Conservation (phyloP, 2,113 vertebrate genomes). For the Alces alces region DNA sequence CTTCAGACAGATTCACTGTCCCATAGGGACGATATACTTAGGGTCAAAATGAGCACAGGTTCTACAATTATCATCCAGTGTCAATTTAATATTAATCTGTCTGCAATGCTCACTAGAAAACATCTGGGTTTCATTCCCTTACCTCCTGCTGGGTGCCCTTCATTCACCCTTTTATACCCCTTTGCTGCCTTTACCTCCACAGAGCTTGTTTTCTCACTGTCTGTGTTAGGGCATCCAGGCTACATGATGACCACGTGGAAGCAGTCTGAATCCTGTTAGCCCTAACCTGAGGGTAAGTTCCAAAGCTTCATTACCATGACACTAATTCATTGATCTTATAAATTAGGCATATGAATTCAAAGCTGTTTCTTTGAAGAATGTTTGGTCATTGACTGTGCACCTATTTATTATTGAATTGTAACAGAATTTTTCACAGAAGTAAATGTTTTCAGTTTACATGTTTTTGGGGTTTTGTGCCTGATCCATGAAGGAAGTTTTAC, state of each 20-base stretch:
- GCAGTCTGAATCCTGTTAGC: not conserved
- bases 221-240: not conserved
- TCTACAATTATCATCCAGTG: not conserved
- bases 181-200: not conserved
- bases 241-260: not conserved
- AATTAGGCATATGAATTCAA: not conserved
- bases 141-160: not conserved
- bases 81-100: constrained; percentile 18
- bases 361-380: not conserved
- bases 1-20: constrained; percentile 1
- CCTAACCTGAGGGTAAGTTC: not conserved
- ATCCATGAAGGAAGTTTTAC: constrained; percentile 12
- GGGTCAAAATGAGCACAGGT: constrained; percentile 39
- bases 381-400: not conserved
- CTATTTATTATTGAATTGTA: constrained; percentile 17
- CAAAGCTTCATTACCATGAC: not conserved
- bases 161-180: not conserved
- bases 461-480: constrained; percentile 26
- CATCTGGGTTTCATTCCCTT: not conserved
- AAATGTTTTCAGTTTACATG: constrained; percentile 2
- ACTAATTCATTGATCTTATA: not conserved
- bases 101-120: not conserved
- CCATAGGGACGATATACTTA: constrained; percentile 18
- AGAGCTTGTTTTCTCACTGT: not conserved
- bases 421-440: not conserved